phyloP scores from a whole-genome alignment of 2,113 vertebrate genomes.

The Genyomyrus donnyi region DNA sequence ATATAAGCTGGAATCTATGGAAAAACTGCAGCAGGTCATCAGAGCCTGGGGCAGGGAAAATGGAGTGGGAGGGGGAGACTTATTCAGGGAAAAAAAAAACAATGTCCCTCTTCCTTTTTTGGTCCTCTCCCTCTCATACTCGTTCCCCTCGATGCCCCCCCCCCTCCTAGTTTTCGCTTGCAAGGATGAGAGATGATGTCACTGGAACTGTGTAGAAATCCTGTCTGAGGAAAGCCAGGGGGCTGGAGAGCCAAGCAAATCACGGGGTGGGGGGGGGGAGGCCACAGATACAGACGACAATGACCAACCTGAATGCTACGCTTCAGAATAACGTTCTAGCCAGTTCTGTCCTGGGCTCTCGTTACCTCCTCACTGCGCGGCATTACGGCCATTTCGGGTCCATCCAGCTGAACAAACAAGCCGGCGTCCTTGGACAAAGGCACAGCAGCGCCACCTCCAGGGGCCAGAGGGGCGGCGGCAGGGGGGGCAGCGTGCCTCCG shows the following conservation, averaged over 20 bases:
- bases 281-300: not conserved
- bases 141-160: not conserved
- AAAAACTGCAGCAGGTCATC: conserved; percentile 21
- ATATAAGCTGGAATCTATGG: conserved; percentile 38
- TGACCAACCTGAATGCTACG: not conserved
- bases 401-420: not conserved
- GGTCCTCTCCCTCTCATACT: conserved; percentile 18
- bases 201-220: conserved; percentile 12
- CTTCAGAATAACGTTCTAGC: not conserved
- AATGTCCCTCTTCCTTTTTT: conserved; percentile 22
- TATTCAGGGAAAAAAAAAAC: not conserved
- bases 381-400: not conserved
- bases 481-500: not conserved
- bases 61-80: too few relatives aligned
- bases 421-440: not conserved
- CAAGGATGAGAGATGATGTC: conserved; percentile 11
- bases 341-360: not conserved
- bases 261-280: not conserved
- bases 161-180: conserved; percentile 15
- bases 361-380: not conserved
- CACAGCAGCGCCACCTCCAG: not conserved
- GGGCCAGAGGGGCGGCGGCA: not conserved
- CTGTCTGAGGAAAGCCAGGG: conserved; percentile 1
- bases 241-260: not conserved
- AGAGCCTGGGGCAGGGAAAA: not conserved